phyloP scores from a whole-genome alignment of 2,888 invertebrate species.

The Gortyna flavago region DNA sequence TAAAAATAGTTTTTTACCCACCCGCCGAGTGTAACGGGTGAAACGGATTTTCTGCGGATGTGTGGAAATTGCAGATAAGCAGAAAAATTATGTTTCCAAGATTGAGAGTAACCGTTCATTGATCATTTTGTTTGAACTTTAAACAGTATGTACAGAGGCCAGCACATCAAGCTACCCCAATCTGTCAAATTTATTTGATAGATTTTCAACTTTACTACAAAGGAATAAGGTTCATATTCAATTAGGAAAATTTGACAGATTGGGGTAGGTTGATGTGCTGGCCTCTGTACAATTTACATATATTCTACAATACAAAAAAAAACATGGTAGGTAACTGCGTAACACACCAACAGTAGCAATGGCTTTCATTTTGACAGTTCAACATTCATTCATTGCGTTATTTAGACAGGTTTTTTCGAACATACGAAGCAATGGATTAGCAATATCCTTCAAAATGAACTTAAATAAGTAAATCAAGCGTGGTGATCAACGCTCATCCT shows the following conservation, averaged over 20 bases:
- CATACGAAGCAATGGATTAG: no score
- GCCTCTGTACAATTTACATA: neutral
- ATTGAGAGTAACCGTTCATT: neutral
- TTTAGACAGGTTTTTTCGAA: no score
- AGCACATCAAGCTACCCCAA: no score
- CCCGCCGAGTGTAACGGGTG: neutral
- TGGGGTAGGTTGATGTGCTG: no score
- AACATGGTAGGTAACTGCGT: neutral
- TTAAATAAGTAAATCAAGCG: neutral
- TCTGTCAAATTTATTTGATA: no score
- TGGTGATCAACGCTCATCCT: neutral
- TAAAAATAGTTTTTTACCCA: neutral
- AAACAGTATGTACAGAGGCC: no score
- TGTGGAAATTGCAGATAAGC: slow-evolving; percentile 1
- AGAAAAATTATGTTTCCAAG: slow-evolving; percentile 1
- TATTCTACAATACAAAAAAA: neutral
- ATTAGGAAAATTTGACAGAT: no score
- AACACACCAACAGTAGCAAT: neutral
- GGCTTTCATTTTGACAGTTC: no score
- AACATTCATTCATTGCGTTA: no score
- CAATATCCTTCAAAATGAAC: no score
- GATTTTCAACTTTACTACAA: no score
- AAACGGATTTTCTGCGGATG: neutral
- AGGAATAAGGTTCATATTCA: no score
- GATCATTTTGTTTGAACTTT: neutral